Base-by-base conservation (phyloP, 2,113 vertebrate genomes). In the Ginglymostoma cirratum region DNA sequence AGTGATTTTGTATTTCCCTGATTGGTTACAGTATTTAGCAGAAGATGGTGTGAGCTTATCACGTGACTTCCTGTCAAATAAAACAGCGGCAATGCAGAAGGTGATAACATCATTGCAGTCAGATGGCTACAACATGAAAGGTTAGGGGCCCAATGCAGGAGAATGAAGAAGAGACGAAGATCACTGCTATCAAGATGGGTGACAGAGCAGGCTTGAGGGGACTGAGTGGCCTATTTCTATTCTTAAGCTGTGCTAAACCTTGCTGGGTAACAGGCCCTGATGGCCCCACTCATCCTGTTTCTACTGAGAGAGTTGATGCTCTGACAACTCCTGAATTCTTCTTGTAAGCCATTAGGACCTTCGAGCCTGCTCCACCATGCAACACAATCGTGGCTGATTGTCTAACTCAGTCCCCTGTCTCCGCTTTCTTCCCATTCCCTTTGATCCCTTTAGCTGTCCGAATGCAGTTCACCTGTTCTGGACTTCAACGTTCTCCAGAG, bases 11-110 rank as follows among this genome's bases (percentile, higher is more conserved):
- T 52, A 67, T 48, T 95, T 34, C 48, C 72, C 7, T 72, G 42
- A 95, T 72, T 95, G 94, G 45, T 90, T 90, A 90, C 87, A 55
- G 42, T 52, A 48, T 52, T 95, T 95, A 27, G 45, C 67, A 72
- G 10, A 17, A 72, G 27, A 48, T 48, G 7, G 34, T 61, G 27
- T 72, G 67, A 95, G 94, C 69, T 76, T 42, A 95, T 95, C 24
- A 17, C 69, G 19, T 17, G 27, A 70, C 72, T 66, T 93, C 89
- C 89, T n/a, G 61, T 2, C 38, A 34, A 66, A 21, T 61, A 92
- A 92, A n/a, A 65, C 66, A 38, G 61, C 89, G 19, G 61, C n/a
- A n/a, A 17, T 19, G 65, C 89, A 93, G 89, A 38, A 38, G 34
- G 17, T 23, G 19, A 23, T 67, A 19, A 66, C 38, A 23, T 38